Evolutionary conservation across 2,113 vertebrate genomes (phyloP).

Genomic region (Periophthalmodon schlosseri): DNA sequence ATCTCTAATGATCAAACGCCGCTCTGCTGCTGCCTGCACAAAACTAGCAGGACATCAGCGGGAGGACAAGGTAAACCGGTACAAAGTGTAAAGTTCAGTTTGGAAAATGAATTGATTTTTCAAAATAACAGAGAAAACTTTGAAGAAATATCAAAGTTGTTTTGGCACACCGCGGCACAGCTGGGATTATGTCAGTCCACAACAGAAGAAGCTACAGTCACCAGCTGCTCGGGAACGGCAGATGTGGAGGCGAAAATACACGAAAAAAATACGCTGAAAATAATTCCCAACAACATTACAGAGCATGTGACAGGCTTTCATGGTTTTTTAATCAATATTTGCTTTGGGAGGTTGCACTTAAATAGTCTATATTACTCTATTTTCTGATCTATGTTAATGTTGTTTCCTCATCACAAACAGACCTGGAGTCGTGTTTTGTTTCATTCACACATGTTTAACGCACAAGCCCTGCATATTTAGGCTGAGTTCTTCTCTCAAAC

Average conservation of each 20-base stretch:
- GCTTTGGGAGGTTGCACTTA: no score
- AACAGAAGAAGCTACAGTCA: conserved; percentile 38
- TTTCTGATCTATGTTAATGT: no score
- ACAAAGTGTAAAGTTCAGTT: conserved; percentile 20
- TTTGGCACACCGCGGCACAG: conserved; percentile 43
- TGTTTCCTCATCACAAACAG: no score
- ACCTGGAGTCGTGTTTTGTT: no score
- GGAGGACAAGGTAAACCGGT: conserved; percentile 31
- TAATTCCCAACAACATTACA: background rate
- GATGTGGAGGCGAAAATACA: background rate
- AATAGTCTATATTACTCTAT: no score
- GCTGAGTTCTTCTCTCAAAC: no score
- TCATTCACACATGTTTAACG: no score
- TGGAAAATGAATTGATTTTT: conserved; percentile 12
- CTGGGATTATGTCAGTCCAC: conserved; percentile 31
- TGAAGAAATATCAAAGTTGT: conserved; percentile 34
- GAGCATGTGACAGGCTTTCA: no score
- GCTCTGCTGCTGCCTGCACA: conserved; percentile 39
- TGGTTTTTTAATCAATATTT: no score
- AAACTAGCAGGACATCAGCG: conserved; percentile 23
- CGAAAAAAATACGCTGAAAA: background rate
- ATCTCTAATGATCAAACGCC: conserved; percentile 61
- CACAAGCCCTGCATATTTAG: no score
- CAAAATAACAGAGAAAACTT: conserved; percentile 46
- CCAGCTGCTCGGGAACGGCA: conserved; percentile 28